Percentiles rank a stretch among this genome's conserved stretches.
These are phyloP conservation scores for Drosophila kambysellisi DNA, from an alignment of 2,888 invertebrate genomes.

Conservation along the genomic window DNA sequence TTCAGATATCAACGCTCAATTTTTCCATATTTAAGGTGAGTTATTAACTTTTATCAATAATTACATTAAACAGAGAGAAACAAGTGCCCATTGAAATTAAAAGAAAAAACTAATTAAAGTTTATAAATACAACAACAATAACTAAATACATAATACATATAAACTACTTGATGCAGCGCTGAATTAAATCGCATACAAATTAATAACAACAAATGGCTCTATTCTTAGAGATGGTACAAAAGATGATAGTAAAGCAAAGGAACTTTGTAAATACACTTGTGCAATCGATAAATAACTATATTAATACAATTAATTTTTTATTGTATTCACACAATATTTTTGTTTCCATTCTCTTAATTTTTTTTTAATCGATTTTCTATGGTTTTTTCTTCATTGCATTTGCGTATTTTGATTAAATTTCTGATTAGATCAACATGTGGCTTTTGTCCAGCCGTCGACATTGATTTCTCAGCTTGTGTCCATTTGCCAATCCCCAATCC, in stretches of 20 bases:
- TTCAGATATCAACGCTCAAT: slow-evolving; percentile 24
- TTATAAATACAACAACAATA: neutral
- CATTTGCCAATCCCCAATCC: slow-evolving; percentile 29
- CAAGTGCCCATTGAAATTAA: slow-evolving; percentile 40
- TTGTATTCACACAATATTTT: slow-evolving; percentile 9
- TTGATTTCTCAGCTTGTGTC: slow-evolving; percentile 73
- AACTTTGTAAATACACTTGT: neutral
- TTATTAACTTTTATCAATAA: neutral
- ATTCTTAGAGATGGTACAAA: neutral
- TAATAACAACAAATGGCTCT: neutral
- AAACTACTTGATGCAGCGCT: slow-evolving; percentile 1
- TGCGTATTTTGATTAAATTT: slow-evolving; percentile 74
- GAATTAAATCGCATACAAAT: neutral
- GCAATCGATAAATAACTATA: slow-evolving; percentile 2
- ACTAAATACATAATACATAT: neutral
- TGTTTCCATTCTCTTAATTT: neutral
- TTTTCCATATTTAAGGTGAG: slow-evolving; percentile 43
- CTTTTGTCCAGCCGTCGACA: slow-evolving; percentile 65
- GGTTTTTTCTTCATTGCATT: slow-evolving; percentile 43
- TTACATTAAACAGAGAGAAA: slow-evolving; percentile 34
- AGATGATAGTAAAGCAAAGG: neutral
- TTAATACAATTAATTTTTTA: slow-evolving; percentile 12
- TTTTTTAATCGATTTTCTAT: slow-evolving; percentile 31
- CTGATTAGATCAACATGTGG: slow-evolving; percentile 72
- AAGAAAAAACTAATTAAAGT: neutral